Percentiles rank a stretch among this genome's conserved stretches.
These are phyloP conservation scores for Chlorodrepanis virens DNA, from an alignment of 2,113 vertebrate species.

Conservation along the genomic window DNA sequence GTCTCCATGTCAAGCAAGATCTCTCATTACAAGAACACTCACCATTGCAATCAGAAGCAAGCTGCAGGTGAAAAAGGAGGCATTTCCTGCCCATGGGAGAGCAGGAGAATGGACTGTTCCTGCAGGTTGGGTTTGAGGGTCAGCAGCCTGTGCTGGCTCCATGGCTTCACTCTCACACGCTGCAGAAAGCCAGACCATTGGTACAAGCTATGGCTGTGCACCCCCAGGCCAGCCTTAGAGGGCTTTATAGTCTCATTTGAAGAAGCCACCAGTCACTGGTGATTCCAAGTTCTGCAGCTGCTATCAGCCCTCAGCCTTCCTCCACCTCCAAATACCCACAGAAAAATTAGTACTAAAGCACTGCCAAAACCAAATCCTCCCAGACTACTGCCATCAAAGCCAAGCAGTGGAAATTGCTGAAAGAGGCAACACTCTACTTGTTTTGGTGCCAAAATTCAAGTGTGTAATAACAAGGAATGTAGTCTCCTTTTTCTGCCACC, in stretches of 20 bases:
- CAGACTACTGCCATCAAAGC: background rate
- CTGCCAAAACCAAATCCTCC: background rate
- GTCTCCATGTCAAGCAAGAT: background rate
- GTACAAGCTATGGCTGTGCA: background rate
- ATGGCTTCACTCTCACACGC: rapidly evolving
- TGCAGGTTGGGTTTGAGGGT: background rate
- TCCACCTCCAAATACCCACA: background rate
- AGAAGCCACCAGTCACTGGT: background rate
- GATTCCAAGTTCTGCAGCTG: background rate
- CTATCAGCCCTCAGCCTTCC: background rate
- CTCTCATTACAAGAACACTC: background rate
- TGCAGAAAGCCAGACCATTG: background rate
- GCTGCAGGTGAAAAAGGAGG: background rate
- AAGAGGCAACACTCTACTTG: background rate
- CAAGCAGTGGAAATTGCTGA: background rate
- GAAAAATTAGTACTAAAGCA: background rate
- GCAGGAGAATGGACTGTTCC: background rate
- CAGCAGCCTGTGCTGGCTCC: background rate
- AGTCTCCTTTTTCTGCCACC: background rate
- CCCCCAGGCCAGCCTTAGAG: background rate
- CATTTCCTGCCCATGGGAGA: background rate
- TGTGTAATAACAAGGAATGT: background rate
- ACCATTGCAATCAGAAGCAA: background rate
- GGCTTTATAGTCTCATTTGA: background rate
- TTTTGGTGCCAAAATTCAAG: background rate